Conservation (phyloP, 2,113 vertebrate species). For the Crocuta crocuta region DNA sequence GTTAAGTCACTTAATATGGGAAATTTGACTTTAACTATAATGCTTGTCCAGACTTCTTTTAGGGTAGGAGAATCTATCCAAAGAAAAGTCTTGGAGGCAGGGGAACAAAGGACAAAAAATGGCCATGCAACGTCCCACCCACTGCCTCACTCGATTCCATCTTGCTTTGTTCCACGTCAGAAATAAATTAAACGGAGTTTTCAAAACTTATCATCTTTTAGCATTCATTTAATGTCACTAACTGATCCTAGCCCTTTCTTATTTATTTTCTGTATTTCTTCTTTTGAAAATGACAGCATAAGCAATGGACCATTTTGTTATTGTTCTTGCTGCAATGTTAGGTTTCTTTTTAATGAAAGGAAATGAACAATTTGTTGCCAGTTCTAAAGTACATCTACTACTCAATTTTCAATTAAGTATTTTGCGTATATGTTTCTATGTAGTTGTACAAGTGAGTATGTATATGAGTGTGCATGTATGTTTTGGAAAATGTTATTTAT, state of each 20-base stretch:
- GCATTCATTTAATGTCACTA: not conserved
- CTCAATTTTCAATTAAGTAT: not conserved
- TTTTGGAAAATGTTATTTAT: constrained; percentile 55
- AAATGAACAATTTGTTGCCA: constrained; percentile 2
- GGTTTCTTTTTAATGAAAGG: constrained; percentile 10
- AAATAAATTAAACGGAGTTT: not conserved
- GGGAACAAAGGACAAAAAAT: not conserved
- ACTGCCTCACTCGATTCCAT: not conserved
- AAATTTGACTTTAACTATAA: not conserved
- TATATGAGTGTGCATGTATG: not conserved
- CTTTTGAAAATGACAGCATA: constrained; percentile 32
- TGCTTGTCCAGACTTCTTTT: not conserved
- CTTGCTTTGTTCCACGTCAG: not conserved
- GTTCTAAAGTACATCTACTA: not conserved
- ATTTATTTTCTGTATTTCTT: not conserved
- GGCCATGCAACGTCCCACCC: accelerated
- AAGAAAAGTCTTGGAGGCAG: not conserved
- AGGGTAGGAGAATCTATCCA: not conserved
- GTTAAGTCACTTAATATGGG: not conserved
- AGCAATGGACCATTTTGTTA: not conserved
- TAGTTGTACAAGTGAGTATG: not conserved
- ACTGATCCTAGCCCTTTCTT: not conserved
- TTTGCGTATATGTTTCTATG: not conserved
- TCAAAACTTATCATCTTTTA: not conserved
- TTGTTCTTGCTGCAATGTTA: not conserved